Evolutionary conservation across 2,888 invertebrate species (phyloP).

Genomic region (Unio pictorum): DNA sequence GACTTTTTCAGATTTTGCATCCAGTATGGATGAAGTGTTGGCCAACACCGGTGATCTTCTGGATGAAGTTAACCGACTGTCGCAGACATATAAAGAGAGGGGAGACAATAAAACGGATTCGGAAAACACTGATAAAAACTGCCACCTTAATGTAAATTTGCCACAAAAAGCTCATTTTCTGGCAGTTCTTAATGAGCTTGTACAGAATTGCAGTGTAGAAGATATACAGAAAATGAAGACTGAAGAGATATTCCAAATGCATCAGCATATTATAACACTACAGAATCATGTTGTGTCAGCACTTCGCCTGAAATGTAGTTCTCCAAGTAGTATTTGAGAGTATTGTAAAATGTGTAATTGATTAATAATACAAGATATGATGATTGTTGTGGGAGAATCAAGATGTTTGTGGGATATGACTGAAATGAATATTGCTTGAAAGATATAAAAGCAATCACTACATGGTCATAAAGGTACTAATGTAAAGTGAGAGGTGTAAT

Average conservation of each 20-base stretch:
- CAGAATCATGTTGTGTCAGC: conserved; percentile 31
- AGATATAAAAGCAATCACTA: too few species aligned
- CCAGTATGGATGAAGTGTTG: conserved; percentile 21
- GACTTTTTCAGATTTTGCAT: conserved; percentile 8
- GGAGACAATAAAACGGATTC: conserved; percentile 1
- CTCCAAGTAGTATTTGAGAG: conserved; percentile 11
- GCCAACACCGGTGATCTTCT: conserved; percentile 21
- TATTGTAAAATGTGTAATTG: too few species aligned
- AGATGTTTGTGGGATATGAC: too few species aligned
- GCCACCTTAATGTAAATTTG: conserved; percentile 1
- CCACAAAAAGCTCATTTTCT: conserved; percentile 3
- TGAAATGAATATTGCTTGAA: too few species aligned
- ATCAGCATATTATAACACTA: conserved; percentile 28
- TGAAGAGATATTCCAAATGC: conserved; percentile 30
- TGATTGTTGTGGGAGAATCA: too few species aligned
- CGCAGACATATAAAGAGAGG: conserved; percentile 13
- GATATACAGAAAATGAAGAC: conserved; percentile 20
- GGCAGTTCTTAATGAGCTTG: conserved; percentile 13
- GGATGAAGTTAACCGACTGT: conserved; percentile 20
- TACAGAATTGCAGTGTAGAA: conserved; percentile 8
- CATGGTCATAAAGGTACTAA: too few species aligned
- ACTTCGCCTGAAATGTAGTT: conserved; percentile 24
- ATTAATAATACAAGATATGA: too few species aligned
- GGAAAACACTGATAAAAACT: conserved; percentile 3
- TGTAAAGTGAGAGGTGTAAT: too few species aligned